Base-by-base conservation (phyloP, 2,113 vertebrate species). In the Channa maculata region DNA sequence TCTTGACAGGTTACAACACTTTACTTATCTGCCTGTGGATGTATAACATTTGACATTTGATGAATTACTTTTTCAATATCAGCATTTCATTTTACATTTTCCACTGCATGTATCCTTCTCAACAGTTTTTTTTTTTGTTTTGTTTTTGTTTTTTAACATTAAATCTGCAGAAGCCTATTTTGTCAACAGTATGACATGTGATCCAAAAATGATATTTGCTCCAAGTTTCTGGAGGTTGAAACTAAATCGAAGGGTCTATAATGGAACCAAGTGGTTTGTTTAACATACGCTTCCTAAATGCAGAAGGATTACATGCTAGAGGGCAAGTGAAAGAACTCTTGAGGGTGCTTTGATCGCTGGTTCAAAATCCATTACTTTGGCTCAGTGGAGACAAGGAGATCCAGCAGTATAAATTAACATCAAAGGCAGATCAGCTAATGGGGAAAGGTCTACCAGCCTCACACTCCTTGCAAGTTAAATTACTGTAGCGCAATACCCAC, bases 361-460 rank as follows among this genome's bases (percentile, higher is more conserved):
- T 86, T 89, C 77, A 85, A 80, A 88, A 90, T 85, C 76, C 71
- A 86, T 89, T 91, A 88, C 79, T 77, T 55, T 70, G 66, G 54
- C 72, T 85, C 77, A 46, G 75, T 13, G 50, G 76, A 90, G 86
- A 86, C 85, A 76, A 66, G 75, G 62, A 77, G 83, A 82, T 85
- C 64, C 81, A 79, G 61, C 77, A 39, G 81, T 74, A 77, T 85
- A 77, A 86, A 87, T 89, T 85, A 84, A 86, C 91, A 85, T 90
- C 90, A 89, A 86, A 90, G 78, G 75, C 60, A 74, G 8, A 82
- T 78, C 61, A 36, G 61, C 83, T 84, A 88, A 88, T 81, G 73
- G 75, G 64, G 60, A 70, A 78, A 80, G 77, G 62, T 86, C 71
- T 55, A 6, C 58, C 33, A 60, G 34, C 58, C 14, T n/a, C 66